Base-by-base conservation (phyloP, 2,888 invertebrate species). In the Lepeophtheirus nordmannii region DNA sequence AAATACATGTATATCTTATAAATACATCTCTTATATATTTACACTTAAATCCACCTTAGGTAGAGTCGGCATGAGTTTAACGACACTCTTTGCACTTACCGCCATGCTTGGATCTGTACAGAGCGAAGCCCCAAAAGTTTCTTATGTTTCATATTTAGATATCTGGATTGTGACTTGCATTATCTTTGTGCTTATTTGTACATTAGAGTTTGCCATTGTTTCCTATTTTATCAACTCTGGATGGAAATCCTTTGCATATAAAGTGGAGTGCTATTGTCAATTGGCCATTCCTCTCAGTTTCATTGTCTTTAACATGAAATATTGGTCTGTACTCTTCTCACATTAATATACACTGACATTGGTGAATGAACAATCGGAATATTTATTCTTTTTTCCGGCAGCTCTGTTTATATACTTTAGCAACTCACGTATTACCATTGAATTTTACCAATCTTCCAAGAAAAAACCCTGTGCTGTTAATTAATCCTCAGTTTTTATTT, bases 151-250 rank as follows among this genome's bases (percentile, higher is more conserved):
- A 9, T 39, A n/a, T 10, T 17, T 62, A 41, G 62, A 62, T 23
- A 40, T 62, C 40, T 62, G 62, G 62, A 62, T 62, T 20, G n/a
- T 62, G 20, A 17, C 23, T 10, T 37, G 38, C 62, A 40, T 62
- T 17, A 12, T 62, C 17, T 62, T 62, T 41, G 41, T 62, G 17
- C 39, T 62, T 23, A n/a, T 40, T 14, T 39, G 39, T 17, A 17
- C 41, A 20, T 20, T 62, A 11, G 39, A 62, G 17, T 62, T 62
- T 23, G 8, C 23, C 17, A 39, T 62, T 20, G 38, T 40, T 10
- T 40, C 17, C 9, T n/a, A n/a, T 11, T 23, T 39, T 39, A 22
- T 57, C 11, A 20, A 8, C 11, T 20, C 22, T 1, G 23, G 23
- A 11, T 10, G 57, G 23, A 20, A 8, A 22, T 57, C 20, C 14